A percentile compares a stretch with the other conserved stretches of the same genome.
These are phyloP conservation scores for Odobenus rosmarus DNA, from an alignment of 2,113 vertebrate species.

Conservation along the genomic window DNA sequence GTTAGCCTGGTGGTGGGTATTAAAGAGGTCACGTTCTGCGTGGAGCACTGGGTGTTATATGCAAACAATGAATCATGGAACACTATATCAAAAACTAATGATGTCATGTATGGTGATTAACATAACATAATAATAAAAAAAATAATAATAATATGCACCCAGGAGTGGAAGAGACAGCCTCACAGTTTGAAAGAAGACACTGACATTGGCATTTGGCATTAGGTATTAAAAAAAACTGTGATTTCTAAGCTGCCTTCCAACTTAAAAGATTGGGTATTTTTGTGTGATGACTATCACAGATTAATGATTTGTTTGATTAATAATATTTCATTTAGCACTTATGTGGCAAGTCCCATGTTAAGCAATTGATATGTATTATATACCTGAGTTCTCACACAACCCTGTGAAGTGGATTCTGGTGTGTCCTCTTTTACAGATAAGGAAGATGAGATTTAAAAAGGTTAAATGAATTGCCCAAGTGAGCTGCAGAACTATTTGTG, in stretches of 20 bases:
- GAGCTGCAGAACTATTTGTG: background rate
- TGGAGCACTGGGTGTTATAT: too few species aligned
- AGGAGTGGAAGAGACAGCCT: background rate
- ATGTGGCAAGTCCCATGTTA: background rate
- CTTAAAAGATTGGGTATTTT: conserved; percentile 5
- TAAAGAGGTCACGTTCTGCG: too few species aligned
- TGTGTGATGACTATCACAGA: background rate
- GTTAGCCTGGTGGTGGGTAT: too few species aligned
- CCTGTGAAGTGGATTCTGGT: background rate
- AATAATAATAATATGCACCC: background rate
- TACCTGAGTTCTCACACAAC: background rate
- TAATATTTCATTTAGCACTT: background rate
- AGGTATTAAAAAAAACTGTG: background rate
- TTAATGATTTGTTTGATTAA: background rate
- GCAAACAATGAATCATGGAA: too few species aligned
- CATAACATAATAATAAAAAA: too few species aligned
- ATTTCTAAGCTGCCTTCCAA: conserved; percentile 7
- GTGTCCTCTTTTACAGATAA: background rate
- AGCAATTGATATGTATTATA: background rate
- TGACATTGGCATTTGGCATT: background rate
- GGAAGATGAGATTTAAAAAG: background rate
- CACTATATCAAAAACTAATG: too few species aligned
- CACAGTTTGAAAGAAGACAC: background rate
- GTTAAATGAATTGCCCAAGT: background rate
- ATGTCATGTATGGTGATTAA: too few species aligned